These are phyloP conservation scores for Heliconius hewitsoni DNA, from an alignment of 1,140 invertebrate genomes.

Conservation along the genomic window DNA sequence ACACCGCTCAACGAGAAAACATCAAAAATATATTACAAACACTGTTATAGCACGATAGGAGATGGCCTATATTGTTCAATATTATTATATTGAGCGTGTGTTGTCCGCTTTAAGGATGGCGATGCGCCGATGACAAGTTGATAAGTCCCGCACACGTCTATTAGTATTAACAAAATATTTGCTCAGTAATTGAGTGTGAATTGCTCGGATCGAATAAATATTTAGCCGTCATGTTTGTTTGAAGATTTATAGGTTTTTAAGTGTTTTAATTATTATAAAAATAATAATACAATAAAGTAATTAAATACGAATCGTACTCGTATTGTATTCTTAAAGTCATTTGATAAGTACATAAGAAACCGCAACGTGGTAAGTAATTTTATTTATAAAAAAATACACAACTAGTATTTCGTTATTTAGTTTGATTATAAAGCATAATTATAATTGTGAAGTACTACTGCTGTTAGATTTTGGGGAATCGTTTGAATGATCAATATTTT, in stretches of 20 bases:
- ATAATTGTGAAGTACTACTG: background rate
- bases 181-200: background rate
- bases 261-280: background rate
- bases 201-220: background rate
- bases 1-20: no score
- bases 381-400: no score
- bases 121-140: background rate
- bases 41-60: no score
- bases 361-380: no score
- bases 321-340: no score
- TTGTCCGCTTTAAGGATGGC: background rate
- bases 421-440: background rate
- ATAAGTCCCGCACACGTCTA: background rate
- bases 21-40: no score
- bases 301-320: no score
- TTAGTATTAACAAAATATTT: background rate
- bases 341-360: no score
- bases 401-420: no score
- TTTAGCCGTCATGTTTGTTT: background rate
- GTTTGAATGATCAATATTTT: conserved; percentile 14
- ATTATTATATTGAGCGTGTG: background rate
- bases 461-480: background rate
- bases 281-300: no score
- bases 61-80: background rate
- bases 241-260: background rate